These are phyloP conservation scores for Temnothorax curvispinosus DNA, from an alignment of 1,140 invertebrate species.

Conservation along the genomic window DNA sequence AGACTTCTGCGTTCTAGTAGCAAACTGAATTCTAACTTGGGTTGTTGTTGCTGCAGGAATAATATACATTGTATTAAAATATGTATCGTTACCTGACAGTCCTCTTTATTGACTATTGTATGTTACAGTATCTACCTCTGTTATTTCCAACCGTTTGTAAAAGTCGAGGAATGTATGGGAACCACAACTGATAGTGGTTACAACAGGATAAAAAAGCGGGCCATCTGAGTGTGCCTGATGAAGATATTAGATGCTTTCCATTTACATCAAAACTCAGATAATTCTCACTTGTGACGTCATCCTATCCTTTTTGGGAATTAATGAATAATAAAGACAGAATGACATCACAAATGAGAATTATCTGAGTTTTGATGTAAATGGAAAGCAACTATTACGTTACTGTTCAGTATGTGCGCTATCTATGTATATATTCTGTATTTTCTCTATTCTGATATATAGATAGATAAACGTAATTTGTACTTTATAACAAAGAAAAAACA, in stretches of 20 bases:
- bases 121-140: slow-evolving; percentile 63
- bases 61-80: not conserved
- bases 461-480: slow-evolving; percentile 17
- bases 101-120: not conserved
- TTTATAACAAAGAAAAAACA: not conserved
- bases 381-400: no score
- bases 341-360: no score
- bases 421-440: slow-evolving; percentile 17
- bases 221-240: slow-evolving; percentile 96
- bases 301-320: no score
- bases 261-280: no score
- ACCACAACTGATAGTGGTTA: slow-evolving; percentile 96
- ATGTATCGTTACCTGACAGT: not conserved
- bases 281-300: no score
- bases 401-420: not conserved
- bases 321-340: no score
- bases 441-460: not conserved
- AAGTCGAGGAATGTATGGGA: slow-evolving; percentile 96
- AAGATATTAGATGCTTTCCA: no score
- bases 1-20: slow-evolving; percentile 95
- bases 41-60: slow-evolving; percentile 77
- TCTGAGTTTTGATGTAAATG: no score
- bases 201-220: slow-evolving; percentile 95
- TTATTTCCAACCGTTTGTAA: slow-evolving; percentile 86
- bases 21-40: slow-evolving; percentile 88